Evolutionary conservation across 1,140 invertebrate genomes (phyloP).

Genomic region (Lethrus apterus): DNA sequence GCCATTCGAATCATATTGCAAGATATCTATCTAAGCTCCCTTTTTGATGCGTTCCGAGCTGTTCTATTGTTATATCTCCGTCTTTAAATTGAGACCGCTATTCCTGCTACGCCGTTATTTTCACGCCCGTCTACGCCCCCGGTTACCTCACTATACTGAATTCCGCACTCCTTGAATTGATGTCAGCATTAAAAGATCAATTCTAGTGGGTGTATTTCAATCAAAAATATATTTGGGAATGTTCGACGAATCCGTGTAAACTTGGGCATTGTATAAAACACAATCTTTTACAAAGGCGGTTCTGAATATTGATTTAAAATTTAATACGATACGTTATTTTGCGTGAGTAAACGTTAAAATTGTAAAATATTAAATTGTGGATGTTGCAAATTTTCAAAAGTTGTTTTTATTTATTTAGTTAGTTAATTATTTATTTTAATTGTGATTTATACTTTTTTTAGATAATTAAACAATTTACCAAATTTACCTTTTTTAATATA

Average conservation of each 20-base stretch:
- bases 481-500: too few species aligned
- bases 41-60: slow-evolving; percentile 22
- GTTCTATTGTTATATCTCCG: slow-evolving; percentile 24
- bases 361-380: too few species aligned
- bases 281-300: slow-evolving; percentile 27
- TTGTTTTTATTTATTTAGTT: too few species aligned
- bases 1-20: slow-evolving; percentile 30
- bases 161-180: neutral
- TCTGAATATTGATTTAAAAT: too few species aligned
- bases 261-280: slow-evolving; percentile 27
- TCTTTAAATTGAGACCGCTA: slow-evolving; percentile 16
- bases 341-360: too few species aligned
- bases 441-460: too few species aligned
- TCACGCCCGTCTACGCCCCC: neutral
- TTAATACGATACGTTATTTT: too few species aligned
- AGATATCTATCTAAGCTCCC: slow-evolving; percentile 28
- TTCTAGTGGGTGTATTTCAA: slow-evolving; percentile 28
- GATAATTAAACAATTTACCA: too few species aligned
- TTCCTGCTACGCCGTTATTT: slow-evolving; percentile 2
- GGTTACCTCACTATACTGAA: neutral
- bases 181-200: slow-evolving; percentile 16
- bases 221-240: slow-evolving; percentile 31
- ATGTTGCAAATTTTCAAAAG: too few species aligned
- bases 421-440: too few species aligned
- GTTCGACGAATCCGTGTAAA: slow-evolving; percentile 25